Base-by-base conservation (phyloP, 35 echinoderm and acorn worm species). In the Strongylocentrotus purpuratus region DNA sequence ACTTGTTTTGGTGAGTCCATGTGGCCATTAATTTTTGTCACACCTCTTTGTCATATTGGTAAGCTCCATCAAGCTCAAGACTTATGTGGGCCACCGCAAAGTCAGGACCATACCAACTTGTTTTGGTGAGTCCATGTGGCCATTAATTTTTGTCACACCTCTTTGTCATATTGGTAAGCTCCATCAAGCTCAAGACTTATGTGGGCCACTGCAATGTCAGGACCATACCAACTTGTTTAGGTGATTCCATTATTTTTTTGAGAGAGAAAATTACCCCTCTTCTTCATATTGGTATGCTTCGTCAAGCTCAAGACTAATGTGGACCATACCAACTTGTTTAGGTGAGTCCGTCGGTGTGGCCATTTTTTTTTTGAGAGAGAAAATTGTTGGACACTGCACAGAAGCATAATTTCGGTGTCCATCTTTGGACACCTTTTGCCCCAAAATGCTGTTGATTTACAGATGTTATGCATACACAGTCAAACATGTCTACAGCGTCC, bases 151-250 rank as follows among this genome's bases (percentile, higher is more conserved):
- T 87, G n/a, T 91, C 89, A 60, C 98, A 97, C 52, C 97, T 99
- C 1, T 99, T 99, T 94, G 95, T 99, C 25, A 94, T 93, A 31
- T 96, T 99, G 95, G 95, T 96, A 86, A 97, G 98, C 94, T 94
- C 97, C 85, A 94, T 99, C 94, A 99, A 97, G 35, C 59, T 96
- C 93, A 97, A 96, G 94, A 94, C 65, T 35, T 97, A 96, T 94
- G 46, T 95, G 11, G 88, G 88, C 33, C 18, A 31, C 17, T 91
- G 88, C 41, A 91, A 18, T 91, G 25, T 31, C 17, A 41, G 88
- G 98, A 97, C 96, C 60, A 95, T 99, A 65, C 98, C 98, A 96
- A 97, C 98, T 47, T 99, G 98, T 94, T 60, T 99, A 48, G 17
- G 25, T 91, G 20, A 25, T 1, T 86, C 20, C 20, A 97, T 97